Base-by-base conservation (phyloP, 2,797 vertebrate genomes). In the Pangasius macronema region DNA sequence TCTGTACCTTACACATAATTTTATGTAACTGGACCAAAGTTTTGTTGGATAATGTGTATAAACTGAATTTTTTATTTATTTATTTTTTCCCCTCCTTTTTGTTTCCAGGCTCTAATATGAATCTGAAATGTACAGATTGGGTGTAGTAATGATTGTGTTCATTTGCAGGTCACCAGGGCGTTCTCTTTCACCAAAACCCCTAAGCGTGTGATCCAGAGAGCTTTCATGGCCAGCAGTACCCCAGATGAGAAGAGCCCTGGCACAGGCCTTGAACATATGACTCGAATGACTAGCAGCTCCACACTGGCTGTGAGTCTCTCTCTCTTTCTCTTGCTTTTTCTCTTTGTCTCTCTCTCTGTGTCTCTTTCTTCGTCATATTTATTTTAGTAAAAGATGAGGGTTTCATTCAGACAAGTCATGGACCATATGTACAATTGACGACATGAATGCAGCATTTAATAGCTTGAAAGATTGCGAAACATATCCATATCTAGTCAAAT, bases 171-270 rank as follows among this genome's bases (percentile, higher is more conserved):
- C 84, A 99, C 98, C 0, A 94, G 98, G 93, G 98, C 97, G 0
- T 99, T 99, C 91, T 99, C 98, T 9, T 99, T 99, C 93, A 97
- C 97, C 0, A 99, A 99, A 94, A 99, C 98, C 0, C 98, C 98
- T 0, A 99, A 97, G 93, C 96, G 97, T 92, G 97, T 96, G 53
- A 96, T 99, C 33, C 97, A 97, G 92, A 95, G 97, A 92, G 97
- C 98, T 18, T 95, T 99, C 83, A 92, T 98, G 96, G 94, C 96
- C 57, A 97, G 95, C 42, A 95, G 93, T 51, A 97, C 96, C 11
- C 94, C 94, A 0, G 97, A 99, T 42, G 96, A 97, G 86, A 95
- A 95, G 90, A 97, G 95, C 85, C 96, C 97, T 86, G 94, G 93
- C 36, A 88, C 94, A 22, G 92, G 92, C 5, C 92, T 18, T 27